Evolutionary conservation across 2,888 invertebrate species (phyloP).

Genomic region (Diarsia mendica): DNA sequence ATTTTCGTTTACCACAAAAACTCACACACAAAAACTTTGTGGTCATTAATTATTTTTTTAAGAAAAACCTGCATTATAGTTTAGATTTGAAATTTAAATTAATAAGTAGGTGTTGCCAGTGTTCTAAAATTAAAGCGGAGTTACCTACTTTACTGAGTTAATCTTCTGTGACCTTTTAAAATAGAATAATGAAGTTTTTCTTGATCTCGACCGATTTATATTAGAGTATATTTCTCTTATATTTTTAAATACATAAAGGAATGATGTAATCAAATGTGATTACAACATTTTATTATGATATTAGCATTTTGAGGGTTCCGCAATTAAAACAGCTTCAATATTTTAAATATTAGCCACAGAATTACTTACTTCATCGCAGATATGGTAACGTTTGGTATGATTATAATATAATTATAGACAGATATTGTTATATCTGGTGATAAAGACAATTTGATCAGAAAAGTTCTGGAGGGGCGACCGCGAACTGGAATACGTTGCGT

Average conservation of each 20-base stretch:
- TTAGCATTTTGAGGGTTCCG: neutral
- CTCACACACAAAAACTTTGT: conserved; percentile 2
- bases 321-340: neutral
- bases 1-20: too few species aligned
- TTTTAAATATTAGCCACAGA: too few species aligned
- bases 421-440: too few species aligned
- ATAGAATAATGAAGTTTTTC: conserved; percentile 21
- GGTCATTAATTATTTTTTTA: neutral
- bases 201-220: neutral
- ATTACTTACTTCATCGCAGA: neutral
- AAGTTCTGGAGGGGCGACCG: too few species aligned
- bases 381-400: too few species aligned
- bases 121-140: neutral
- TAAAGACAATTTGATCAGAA: too few species aligned
- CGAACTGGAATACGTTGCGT: too few species aligned
- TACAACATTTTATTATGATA: neutral
- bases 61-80: neutral
- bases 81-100: neutral
- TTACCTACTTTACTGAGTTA: neutral
- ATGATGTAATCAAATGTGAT: conserved; percentile 9
- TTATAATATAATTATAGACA: too few species aligned
- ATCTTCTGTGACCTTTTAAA: conserved; percentile 19
- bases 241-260: neutral
- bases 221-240: neutral
- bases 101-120: neutral